Evolutionary conservation across 2,888 invertebrate genomes (phyloP).

Genomic region (Drosophila lutescens): DNA sequence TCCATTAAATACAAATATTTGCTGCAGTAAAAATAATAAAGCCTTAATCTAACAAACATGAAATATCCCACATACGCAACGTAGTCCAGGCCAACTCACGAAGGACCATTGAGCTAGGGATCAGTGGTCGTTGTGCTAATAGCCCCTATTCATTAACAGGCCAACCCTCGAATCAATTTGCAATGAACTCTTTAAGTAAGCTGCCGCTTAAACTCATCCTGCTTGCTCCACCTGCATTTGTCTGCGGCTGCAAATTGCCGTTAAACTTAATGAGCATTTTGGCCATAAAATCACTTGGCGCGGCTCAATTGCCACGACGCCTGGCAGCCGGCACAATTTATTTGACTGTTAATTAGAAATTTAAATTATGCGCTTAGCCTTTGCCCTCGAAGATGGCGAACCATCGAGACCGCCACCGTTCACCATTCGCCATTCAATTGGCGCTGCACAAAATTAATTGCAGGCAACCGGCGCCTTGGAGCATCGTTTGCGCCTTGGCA

Average conservation of each 20-base stretch:
- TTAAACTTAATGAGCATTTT: constrained; percentile 72
- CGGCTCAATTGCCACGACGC: constrained; percentile 61
- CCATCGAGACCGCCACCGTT: constrained; percentile 4
- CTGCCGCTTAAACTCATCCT: constrained; percentile 7
- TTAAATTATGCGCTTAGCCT: constrained; percentile 75
- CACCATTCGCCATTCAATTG: constrained; percentile 59
- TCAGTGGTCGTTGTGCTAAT: constrained; percentile 8
- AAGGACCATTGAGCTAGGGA: background rate
- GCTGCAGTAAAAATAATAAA: background rate
- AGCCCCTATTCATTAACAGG: constrained; percentile 10
- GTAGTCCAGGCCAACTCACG: background rate
- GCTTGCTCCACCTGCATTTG: constrained; percentile 50
- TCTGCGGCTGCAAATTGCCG: constrained; percentile 64
- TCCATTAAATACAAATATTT: background rate
- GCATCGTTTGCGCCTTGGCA: constrained; percentile 61
- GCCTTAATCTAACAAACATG: background rate
- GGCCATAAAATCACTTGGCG: constrained; percentile 68
- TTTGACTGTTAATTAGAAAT: constrained; percentile 79
- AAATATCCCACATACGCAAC: background rate
- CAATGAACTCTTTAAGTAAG: constrained; percentile 19
- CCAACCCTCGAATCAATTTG: constrained; percentile 11
- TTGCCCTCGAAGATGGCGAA: constrained; percentile 33
- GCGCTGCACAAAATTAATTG: constrained; percentile 72
- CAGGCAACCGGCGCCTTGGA: constrained; percentile 37
- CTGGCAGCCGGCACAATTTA: constrained; percentile 69